Evolutionary conservation across 2,888 invertebrate species (phyloP).

Genomic region (Salticus scenicus): DNA sequence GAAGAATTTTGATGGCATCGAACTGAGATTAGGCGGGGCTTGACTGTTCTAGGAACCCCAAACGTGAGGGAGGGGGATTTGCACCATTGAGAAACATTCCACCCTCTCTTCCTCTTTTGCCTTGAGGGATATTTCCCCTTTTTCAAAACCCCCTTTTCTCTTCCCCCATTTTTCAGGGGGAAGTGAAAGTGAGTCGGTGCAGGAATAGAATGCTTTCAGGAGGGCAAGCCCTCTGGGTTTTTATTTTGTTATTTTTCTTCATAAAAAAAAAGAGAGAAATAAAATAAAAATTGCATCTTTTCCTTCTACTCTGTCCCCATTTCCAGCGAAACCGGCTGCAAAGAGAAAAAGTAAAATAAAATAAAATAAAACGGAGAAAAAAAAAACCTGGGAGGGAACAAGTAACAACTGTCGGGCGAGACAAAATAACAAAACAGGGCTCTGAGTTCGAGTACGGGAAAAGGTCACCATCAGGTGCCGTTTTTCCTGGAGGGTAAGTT

Average conservation of each 20-base stretch:
- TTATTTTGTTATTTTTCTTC: slow-evolving; percentile 32
- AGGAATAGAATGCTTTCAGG: slow-evolving; percentile 7
- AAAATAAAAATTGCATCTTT: slow-evolving; percentile 20
- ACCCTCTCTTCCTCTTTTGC: slow-evolving; percentile 58
- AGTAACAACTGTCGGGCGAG: slow-evolving; percentile 11
- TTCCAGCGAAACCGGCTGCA: slow-evolving; percentile 40
- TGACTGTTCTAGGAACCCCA: slow-evolving; percentile 16
- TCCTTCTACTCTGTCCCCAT: slow-evolving; percentile 49
- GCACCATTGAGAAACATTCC: slow-evolving; percentile 40
- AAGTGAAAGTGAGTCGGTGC: slow-evolving; percentile 67
- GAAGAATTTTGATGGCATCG: slow-evolving; percentile 24
- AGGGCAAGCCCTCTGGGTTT: slow-evolving; percentile 18
- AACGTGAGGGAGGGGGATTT: slow-evolving; percentile 10
- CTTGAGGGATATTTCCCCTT: neutral
- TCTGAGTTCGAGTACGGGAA: slow-evolving; percentile 21
- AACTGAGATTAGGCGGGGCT: slow-evolving; percentile 10
- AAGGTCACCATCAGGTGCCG: slow-evolving; percentile 65
- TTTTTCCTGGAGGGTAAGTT: slow-evolving; percentile 2
- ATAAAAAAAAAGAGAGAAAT: neutral
- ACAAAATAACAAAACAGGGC: slow-evolving; percentile 23
- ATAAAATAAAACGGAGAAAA: slow-evolving; percentile 31
- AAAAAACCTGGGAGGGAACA: slow-evolving; percentile 27
- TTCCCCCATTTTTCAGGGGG: slow-evolving; percentile 16
- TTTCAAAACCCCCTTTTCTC: slow-evolving; percentile 1
- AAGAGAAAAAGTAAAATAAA: slow-evolving; percentile 1